These are phyloP conservation scores for Lophochroa leadbeateri DNA, from an alignment of 2,113 vertebrate species.

Conservation along the genomic window DNA sequence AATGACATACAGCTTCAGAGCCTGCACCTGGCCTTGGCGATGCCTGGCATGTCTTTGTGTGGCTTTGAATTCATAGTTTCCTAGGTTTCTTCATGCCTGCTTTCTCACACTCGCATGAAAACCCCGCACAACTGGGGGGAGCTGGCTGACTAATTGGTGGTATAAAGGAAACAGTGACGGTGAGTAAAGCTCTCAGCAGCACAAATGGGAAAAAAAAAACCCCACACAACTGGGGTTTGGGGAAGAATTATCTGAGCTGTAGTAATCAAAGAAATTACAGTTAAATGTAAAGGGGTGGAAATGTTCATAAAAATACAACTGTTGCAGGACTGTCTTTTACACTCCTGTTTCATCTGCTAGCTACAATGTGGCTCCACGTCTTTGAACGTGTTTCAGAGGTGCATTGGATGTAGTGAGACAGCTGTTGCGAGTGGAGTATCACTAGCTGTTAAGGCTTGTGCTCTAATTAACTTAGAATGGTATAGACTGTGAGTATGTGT, in stretches of 20 bases:
- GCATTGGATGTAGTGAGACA: background rate
- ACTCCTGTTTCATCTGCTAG: background rate
- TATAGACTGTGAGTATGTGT: background rate
- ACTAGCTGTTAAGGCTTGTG: background rate
- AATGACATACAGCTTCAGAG: background rate
- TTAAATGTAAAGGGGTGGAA: background rate
- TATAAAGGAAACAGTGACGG: background rate
- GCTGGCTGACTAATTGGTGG: background rate
- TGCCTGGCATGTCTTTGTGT: background rate
- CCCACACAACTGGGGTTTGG: background rate
- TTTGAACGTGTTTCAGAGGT: background rate
- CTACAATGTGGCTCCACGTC: fast-evolving
- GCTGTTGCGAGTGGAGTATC: background rate
- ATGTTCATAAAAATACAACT: background rate
- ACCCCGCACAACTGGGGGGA: background rate
- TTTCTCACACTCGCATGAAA: background rate
- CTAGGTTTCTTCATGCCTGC: background rate
- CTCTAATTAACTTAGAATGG: background rate
- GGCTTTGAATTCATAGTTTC: constrained; percentile 46
- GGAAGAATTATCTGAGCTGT: background rate
- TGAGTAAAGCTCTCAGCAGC: background rate
- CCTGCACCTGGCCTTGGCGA: background rate
- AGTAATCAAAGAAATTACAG: background rate
- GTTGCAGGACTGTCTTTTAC: background rate
- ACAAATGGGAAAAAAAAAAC: background rate